Conservation (phyloP, 1,140 invertebrate genomes). For the Cotesia vestalis region DNA sequence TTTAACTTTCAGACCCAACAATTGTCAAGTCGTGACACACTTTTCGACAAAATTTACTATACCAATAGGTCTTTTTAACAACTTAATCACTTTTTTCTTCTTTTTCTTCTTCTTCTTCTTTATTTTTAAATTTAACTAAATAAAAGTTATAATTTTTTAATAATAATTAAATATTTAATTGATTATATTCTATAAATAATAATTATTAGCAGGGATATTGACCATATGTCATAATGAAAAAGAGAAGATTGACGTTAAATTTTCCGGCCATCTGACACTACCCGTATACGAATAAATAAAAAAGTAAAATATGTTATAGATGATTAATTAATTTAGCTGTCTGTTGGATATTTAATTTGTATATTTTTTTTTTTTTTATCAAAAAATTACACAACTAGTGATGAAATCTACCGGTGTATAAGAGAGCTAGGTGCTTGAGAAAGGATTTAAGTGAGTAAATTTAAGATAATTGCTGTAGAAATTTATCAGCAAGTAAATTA, state of each 20-base stretch:
- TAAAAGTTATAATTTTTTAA: no score
- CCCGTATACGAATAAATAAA: slow-evolving; percentile 38
- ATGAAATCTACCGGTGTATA: no score
- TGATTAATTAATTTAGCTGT: no score
- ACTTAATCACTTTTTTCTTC: not conserved
- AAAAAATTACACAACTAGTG: no score
- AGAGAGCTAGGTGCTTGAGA: no score
- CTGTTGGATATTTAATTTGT: no score
- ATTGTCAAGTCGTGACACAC: slow-evolving; percentile 7
- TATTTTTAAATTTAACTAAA: not conserved
- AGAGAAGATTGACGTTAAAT: slow-evolving; percentile 55
- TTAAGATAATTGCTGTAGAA: no score
- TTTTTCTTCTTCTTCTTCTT: no score
- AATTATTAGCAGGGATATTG: not conserved
- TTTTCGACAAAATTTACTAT: slow-evolving; percentile 5
- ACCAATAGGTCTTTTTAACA: not conserved
- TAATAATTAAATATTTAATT: not conserved
- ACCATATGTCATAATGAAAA: slow-evolving; percentile 50
- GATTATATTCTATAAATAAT: not conserved
- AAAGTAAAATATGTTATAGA: no score
- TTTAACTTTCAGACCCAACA: not conserved
- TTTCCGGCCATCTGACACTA: slow-evolving; percentile 60
- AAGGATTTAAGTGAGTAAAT: no score
- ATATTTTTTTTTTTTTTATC: no score
- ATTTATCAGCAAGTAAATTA: no score